Conservation (phyloP, 2,888 invertebrate genomes). For the Sinopyrophorus schimmeli region DNA sequence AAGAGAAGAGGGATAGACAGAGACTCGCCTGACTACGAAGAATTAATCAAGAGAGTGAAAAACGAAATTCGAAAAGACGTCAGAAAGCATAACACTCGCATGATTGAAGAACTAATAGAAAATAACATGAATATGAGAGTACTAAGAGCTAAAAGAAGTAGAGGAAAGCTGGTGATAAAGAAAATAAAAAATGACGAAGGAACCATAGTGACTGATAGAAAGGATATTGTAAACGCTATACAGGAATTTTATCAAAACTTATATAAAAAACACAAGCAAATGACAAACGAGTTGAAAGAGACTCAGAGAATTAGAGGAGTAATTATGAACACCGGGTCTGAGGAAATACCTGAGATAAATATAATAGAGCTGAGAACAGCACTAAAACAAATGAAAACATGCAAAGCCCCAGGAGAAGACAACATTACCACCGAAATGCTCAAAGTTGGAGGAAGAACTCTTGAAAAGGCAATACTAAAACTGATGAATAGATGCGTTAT, state of each 20-base stretch:
- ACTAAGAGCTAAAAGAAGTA: too few species aligned
- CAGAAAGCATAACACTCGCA: too few species aligned
- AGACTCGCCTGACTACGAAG: slow-evolving; percentile 1
- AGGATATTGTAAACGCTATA: too few species aligned
- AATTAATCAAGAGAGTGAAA: slow-evolving; percentile 3
- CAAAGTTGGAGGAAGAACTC: not conserved
- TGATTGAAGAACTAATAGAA: too few species aligned
- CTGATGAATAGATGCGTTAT: not conserved
- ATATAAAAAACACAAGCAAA: too few species aligned
- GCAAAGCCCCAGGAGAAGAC: not conserved
- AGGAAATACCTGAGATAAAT: not conserved
- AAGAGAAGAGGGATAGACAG: slow-evolving; percentile 1
- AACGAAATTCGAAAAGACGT: slow-evolving; percentile 1
- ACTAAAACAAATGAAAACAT: not conserved
- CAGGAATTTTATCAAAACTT: too few species aligned
- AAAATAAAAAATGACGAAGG: too few species aligned
- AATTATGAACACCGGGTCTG: not conserved
- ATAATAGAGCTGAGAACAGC: not conserved
- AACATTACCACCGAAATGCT: not conserved
- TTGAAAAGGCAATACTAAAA: not conserved
- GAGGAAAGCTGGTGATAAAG: too few species aligned
- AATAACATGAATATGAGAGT: too few species aligned
- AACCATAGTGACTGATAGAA: too few species aligned
- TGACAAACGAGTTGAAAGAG: not conserved
- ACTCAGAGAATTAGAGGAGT: not conserved